Evolutionary conservation across 2,888 invertebrate genomes (phyloP), one percentile per base, ranked within the genome.

Genomic region (Drosophila prolongata): DNA sequence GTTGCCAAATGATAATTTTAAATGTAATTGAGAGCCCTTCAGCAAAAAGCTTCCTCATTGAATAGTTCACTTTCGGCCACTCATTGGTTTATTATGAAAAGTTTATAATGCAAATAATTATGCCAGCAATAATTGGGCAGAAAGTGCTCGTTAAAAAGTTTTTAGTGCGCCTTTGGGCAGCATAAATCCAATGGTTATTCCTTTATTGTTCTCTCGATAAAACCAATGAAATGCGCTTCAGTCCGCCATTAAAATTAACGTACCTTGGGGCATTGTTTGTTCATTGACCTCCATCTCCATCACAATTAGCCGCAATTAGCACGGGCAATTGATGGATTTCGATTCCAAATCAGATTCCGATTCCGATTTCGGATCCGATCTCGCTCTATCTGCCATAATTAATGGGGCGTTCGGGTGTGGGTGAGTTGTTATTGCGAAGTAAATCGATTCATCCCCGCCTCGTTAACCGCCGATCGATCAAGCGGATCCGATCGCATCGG

Each of bases 271-370:
- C 19, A 24, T 53, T 66, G 54, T 53, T 66, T 66, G 67, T 66
- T 46, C 65, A 66, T 66, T 66, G 65, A 66, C 67, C 65, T 66
- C 67, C 65, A 65, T 54, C 38, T n/a, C 11, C 27, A 49, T 24
- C 40, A 16, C 46, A 65, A 66, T 65, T 38, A 65, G 65, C 38
- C 52, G 53, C 66, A 65, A 65, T 65, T 65, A 65, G 27, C 24
- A 34, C 54, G 40, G 27, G n/a, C 35, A 54, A 47, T 67, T 66
- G 67, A 66, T 47, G 53, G 53, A 66, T 65, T 46, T 27, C 34
- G 61, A 49, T 38, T 35, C 11, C 59, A 42, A 46, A 19, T 35
- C 10, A 10, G 16, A 37, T 8, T 57, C 2, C 8, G 44, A 52
- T 3, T 14, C 34, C 19, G 30, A 13, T 27, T 3, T 16, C 19